Conservation (phyloP, 2,888 invertebrate species). For the Synergus laeviventris region DNA sequence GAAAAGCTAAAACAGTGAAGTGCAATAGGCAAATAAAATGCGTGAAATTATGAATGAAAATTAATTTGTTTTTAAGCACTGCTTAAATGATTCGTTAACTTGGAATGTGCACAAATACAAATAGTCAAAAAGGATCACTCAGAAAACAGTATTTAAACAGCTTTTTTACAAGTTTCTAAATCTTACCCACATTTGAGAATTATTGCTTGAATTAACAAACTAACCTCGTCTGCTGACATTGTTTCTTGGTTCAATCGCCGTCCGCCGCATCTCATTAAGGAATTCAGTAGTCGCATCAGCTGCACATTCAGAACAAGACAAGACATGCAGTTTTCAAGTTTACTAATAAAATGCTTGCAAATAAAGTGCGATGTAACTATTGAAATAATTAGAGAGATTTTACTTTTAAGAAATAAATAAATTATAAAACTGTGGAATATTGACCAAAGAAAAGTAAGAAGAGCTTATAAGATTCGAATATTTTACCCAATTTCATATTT, state of each 20-base stretch:
- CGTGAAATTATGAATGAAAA: neutral
- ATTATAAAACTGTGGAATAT: neutral
- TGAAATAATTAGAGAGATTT: slow-evolving; percentile 16
- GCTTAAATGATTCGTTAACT: slow-evolving; percentile 8
- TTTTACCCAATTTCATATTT: slow-evolving; percentile 18
- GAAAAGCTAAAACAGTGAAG: slow-evolving; percentile 14
- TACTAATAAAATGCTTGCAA: slow-evolving; percentile 35
- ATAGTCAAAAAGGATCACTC: slow-evolving; percentile 33
- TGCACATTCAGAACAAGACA: slow-evolving; percentile 64
- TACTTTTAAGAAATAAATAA: neutral
- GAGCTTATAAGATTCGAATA: neutral
- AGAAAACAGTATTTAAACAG: slow-evolving; percentile 1
- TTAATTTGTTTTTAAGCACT: neutral
- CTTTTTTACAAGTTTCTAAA: neutral
- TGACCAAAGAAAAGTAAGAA: neutral
- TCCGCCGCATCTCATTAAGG: slow-evolving; percentile 71
- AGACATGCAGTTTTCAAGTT: slow-evolving; percentile 56
- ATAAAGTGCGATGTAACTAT: slow-evolving; percentile 18
- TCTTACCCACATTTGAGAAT: slow-evolving; percentile 5
- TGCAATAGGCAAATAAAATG: slow-evolving; percentile 22
- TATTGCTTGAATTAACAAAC: slow-evolving; percentile 42
- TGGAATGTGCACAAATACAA: neutral
- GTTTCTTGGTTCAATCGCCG: slow-evolving; percentile 63
- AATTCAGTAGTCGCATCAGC: slow-evolving; percentile 68
- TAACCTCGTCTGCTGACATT: slow-evolving; percentile 66